Conservation (phyloP, 2,113 vertebrate species). For the Trochalopteron elliotii region DNA sequence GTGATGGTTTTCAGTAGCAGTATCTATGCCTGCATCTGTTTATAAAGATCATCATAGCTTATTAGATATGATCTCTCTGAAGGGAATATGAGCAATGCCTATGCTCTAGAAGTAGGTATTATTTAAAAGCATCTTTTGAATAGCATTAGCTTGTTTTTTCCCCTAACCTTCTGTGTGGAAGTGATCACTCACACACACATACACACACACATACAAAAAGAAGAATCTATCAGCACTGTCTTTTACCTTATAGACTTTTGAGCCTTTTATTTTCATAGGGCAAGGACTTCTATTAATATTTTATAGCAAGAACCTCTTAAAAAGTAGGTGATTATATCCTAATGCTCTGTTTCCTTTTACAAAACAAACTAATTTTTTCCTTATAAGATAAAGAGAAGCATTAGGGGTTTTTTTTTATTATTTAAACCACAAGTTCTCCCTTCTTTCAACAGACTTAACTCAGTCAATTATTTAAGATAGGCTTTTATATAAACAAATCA, state of each 20-base stretch:
- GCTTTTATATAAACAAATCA: background rate
- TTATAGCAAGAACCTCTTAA: background rate
- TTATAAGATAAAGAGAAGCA: background rate
- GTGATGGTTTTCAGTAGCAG: background rate
- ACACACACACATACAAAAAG: background rate
- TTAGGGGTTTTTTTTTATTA: background rate
- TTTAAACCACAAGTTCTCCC: background rate
- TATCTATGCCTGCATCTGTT: background rate
- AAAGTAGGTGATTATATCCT: background rate
- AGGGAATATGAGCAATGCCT: background rate
- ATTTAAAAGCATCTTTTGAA: background rate
- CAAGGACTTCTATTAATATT: background rate
- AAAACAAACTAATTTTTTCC: background rate
- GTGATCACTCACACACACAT: background rate
- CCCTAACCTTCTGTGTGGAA: background rate
- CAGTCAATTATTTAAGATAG: background rate
- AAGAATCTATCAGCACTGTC: background rate
- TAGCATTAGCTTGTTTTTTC: background rate
- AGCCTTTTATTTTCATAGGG: background rate
- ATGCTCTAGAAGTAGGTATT: background rate
- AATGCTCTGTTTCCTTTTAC: background rate
- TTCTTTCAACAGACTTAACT: background rate
- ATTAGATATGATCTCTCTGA: background rate
- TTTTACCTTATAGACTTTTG: background rate
- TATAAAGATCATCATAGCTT: background rate